Conservation (phyloP, 2,113 vertebrate species). For the Mustela lutreola region DNA sequence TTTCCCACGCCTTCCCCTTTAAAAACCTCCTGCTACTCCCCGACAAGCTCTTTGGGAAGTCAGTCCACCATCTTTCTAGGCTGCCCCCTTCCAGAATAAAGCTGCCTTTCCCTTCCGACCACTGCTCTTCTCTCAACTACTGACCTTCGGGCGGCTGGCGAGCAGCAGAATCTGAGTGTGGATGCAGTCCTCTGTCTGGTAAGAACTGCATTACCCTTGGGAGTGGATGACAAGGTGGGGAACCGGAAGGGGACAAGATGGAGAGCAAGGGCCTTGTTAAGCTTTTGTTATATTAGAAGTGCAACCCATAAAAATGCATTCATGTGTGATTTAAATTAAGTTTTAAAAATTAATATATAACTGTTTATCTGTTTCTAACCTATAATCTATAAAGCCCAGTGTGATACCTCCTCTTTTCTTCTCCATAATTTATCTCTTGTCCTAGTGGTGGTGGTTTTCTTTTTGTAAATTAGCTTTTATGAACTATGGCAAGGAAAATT, state of each 20-base stretch:
- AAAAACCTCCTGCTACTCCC: not conserved
- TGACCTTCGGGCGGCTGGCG: not conserved
- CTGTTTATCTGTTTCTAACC: slow-evolving; percentile 16
- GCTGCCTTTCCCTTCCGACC: not conserved
- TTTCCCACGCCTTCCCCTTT: not conserved
- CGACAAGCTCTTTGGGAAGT: not conserved
- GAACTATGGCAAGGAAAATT: not conserved
- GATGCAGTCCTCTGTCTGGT: not conserved
- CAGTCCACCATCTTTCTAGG: not conserved
- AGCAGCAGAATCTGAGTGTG: not conserved
- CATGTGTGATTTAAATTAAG: not conserved
- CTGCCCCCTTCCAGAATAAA: not conserved
- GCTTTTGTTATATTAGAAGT: not conserved
- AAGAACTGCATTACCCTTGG: not conserved
- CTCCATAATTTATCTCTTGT: not conserved
- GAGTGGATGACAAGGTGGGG: not conserved
- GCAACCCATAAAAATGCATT: slow-evolving; percentile 34
- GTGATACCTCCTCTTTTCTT: not conserved
- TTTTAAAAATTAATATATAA: not conserved
- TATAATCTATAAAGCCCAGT: not conserved
- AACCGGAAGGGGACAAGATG: not conserved
- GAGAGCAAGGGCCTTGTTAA: not conserved
- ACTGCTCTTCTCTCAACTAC: not conserved
- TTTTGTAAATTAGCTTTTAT: not conserved
- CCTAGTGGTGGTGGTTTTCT: not conserved